Conservation (phyloP, 2,113 vertebrate genomes). For the Callithrix jacchus region DNA sequence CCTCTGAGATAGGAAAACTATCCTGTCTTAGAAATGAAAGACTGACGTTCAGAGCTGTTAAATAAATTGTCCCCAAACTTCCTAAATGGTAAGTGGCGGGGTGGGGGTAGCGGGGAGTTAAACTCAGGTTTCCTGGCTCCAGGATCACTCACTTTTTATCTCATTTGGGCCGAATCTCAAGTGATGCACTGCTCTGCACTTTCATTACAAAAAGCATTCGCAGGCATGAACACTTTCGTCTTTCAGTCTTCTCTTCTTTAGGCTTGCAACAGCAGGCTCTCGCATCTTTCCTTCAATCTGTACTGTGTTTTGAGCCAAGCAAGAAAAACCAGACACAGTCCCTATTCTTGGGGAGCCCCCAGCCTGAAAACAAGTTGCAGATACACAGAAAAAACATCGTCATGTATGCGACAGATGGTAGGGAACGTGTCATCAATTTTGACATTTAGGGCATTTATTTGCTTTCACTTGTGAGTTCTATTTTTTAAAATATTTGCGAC, state of each 20-base stretch:
- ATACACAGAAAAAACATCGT: background rate
- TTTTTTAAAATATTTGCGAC: background rate
- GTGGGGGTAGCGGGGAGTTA: rapidly evolving
- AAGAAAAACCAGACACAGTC: background rate
- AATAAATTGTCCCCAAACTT: background rate
- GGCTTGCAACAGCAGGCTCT: background rate
- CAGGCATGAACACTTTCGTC: background rate
- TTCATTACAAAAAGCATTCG: background rate
- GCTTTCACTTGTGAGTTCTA: background rate
- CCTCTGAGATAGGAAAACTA: background rate
- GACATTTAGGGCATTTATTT: background rate
- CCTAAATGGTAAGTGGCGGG: background rate
- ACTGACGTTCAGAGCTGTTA: background rate
- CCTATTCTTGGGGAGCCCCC: background rate
- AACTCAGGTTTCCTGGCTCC: background rate
- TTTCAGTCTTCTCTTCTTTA: background rate
- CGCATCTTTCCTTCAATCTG: background rate
- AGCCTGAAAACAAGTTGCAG: background rate
- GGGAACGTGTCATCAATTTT: background rate
- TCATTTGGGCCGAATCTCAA: background rate
- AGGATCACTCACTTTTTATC: background rate
- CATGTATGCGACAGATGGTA: too few species aligned
- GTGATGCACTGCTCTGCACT: background rate
- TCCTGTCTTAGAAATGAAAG: background rate
- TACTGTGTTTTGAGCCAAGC: background rate